A percentile compares a stretch with the other conserved stretches of the same genome.
Conservation (phyloP, 1,140 invertebrate genomes). For the Drosophila bipectinata region DNA sequence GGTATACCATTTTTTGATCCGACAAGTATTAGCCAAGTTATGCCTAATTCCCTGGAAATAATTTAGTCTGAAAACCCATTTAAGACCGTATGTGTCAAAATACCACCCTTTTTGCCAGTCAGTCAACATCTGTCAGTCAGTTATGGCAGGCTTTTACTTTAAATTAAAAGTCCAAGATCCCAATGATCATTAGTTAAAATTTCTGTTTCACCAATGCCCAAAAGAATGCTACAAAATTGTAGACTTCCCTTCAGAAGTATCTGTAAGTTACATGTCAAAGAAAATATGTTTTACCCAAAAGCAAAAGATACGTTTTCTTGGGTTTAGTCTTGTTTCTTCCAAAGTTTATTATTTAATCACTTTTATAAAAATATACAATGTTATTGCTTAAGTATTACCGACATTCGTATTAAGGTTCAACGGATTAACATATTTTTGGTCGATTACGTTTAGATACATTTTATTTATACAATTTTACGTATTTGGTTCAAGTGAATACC, state of each 20-base stretch:
- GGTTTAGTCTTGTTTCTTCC: neutral
- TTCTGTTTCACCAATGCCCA: no score
- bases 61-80: no score
- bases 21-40: no score
- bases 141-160: no score
- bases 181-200: no score
- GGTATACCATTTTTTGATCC: no score
- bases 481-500: conserved; percentile 47
- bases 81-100: no score
- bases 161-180: no score
- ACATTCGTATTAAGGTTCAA: conserved; percentile 57
- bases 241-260: neutral
- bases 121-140: no score
- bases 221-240: conserved; percentile 14
- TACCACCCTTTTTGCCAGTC: no score
- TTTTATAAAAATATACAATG: conserved; percentile 76
- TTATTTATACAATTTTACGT: conserved; percentile 61
- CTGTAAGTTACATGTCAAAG: neutral
- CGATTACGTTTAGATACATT: conserved; percentile 39
- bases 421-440: conserved; percentile 66
- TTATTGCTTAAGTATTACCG: conserved; percentile 59
- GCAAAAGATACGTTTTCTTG: neutral
- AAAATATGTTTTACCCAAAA: neutral
- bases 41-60: no score
- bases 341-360: conserved; percentile 59